Conservation (phyloP, 2,113 vertebrate species). For the Salvelinus namaycush region DNA sequence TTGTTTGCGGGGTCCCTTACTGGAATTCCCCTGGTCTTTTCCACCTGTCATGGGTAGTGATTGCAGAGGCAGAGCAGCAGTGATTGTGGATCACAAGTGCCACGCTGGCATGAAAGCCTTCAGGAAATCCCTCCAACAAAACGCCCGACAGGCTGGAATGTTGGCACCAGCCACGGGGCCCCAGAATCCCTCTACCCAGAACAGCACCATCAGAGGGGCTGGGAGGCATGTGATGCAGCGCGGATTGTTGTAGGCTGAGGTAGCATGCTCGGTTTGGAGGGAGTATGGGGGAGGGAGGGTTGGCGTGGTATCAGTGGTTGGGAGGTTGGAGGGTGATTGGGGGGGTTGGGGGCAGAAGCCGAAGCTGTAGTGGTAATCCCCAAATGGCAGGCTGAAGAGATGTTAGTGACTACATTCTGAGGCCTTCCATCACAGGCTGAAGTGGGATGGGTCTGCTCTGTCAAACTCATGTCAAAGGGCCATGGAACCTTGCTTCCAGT, state of each 20-base stretch:
- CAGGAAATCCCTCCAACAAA: constrained; percentile 74
- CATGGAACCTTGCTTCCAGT: background rate
- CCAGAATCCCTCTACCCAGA: constrained; percentile 33
- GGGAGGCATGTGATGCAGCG: constrained; percentile 45
- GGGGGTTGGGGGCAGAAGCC: constrained; percentile 36
- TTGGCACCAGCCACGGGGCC: constrained; percentile 48
- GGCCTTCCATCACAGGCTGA: constrained; percentile 47
- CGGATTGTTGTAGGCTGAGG: constrained; percentile 54
- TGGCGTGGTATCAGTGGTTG: background rate
- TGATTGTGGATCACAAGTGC: constrained; percentile 49
- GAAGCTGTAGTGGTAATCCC: constrained; percentile 60
- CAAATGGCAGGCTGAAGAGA: constrained; percentile 56
- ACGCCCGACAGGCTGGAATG: constrained; percentile 65
- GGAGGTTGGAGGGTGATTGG: constrained; percentile 32
- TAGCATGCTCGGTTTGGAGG: constrained; percentile 1
- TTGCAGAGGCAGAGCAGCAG: constrained; percentile 48
- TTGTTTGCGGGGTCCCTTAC: constrained; percentile 21
- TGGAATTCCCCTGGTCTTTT: constrained; percentile 54
- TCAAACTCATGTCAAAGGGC: constrained; percentile 44
- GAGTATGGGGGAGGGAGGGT: background rate
- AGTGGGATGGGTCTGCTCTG: constrained; percentile 47
- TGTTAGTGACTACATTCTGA: constrained; percentile 47
- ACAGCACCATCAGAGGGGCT: constrained; percentile 18
- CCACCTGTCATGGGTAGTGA: constrained; percentile 56
- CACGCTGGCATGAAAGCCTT: constrained; percentile 56